Evolutionary conservation across 2,888 invertebrate species (phyloP).

Genomic region (Leucophora obtusa): DNA sequence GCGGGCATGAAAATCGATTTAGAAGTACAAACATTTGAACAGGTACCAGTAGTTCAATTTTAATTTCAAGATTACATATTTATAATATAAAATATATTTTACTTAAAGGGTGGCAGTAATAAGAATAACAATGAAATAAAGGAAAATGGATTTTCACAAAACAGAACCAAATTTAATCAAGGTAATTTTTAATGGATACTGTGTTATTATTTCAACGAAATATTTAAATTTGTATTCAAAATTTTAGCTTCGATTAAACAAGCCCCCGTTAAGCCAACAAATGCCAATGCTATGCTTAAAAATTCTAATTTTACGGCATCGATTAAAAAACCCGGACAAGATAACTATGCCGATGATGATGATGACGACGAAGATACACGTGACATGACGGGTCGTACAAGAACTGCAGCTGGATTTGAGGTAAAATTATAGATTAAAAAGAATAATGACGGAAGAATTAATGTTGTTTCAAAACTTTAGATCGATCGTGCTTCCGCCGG

Average conservation of each 20-base stretch:
- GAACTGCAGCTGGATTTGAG: constrained; percentile 88
- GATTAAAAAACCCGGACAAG: constrained; percentile 65
- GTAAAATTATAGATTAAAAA: constrained; percentile 74
- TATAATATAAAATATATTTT: constrained; percentile 31
- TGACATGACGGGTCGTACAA: constrained; percentile 88
- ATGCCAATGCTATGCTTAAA: constrained; percentile 64
- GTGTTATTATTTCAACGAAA: too few species aligned
- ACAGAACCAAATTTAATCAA: constrained; percentile 70
- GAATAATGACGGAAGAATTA: background rate
- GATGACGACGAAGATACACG: constrained; percentile 88
- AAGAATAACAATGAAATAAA: constrained; percentile 68
- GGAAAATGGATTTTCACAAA: constrained; percentile 73
- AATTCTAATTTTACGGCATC: constrained; percentile 70
- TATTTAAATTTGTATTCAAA: too few species aligned
- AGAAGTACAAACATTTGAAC: constrained; percentile 87
- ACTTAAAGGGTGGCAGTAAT: constrained; percentile 50
- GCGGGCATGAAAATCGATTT: constrained; percentile 93
- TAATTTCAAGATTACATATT: constrained; percentile 38
- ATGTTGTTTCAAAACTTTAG: constrained; percentile 77
- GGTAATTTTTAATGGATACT: constrained; percentile 58
- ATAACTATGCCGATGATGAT: constrained; percentile 73
- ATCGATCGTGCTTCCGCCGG: constrained; percentile 94
- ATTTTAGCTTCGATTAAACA: constrained; percentile 17
- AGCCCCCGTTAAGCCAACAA: constrained; percentile 46
- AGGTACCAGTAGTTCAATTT: constrained; percentile 61